Evolutionary conservation across 2,888 invertebrate genomes (phyloP), one percentile per base, ranked within the genome.

Genomic region (Andrena dorsata): DNA sequence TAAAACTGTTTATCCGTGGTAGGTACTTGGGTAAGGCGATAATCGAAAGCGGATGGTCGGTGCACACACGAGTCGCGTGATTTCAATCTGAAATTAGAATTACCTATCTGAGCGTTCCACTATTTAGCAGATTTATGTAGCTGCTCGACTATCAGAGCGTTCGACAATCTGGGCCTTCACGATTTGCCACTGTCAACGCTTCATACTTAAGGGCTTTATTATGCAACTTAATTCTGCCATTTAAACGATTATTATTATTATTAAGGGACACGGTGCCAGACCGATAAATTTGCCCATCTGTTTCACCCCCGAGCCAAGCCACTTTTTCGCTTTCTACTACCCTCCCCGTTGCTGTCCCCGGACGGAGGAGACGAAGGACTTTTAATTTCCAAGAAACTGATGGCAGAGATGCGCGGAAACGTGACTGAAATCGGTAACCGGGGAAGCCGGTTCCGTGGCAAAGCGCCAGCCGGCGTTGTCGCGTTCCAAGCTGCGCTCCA

Each of bases 361-460:
- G 30, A 51, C 23, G 23, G 69, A 10, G 16, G 49, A 65, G 51
- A 63, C 76, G 69, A 73, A 63, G 77, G 72, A 86, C 77, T 86
- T 84, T 86, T 84, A 82, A 86, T 86, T 86, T 83, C 70, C 86
- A 78, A 76, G 82, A 73, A 77, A 63, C 70, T 58, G 69, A 64
- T 80, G 73, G 72, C 71, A 69, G 81, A 76, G 76, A 80, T 77
- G 79, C 72, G 78, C 83, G 80, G 66, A 86, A 80, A 87, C 84
- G 87, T 84, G 87, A 84, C 76, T 75, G 77, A 87, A 87, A 83
- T 87, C 79, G 86, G 80, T 84, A 88, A 86, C 84, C 63, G 51
- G 64, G 26, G 26, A 20, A 80, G 78, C 80, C 74, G 71, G 76
- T 78, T 68, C 71, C 53, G 76, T 84, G 86, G 87, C 87, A 82